Evolutionary conservation across 92 coral and sea anemone species (phyloP), one percentile per base, ranked within the genome.

Genomic region (Parazoanthus darwini): DNA sequence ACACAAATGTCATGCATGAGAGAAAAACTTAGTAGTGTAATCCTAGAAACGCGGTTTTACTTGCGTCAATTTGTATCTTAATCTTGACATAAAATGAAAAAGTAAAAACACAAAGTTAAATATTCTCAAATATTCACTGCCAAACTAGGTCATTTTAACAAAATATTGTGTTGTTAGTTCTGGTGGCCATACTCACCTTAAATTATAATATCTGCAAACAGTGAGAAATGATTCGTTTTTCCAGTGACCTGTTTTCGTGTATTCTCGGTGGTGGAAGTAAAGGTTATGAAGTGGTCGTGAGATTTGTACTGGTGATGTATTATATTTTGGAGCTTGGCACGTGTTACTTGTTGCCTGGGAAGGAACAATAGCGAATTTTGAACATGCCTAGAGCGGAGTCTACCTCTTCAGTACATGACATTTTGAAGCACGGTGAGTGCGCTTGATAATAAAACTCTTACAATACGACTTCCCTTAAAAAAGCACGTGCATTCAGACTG

Each of bases 401-500:
- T 85, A 81, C 8, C 87, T 50, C 91, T 72, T 85, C 84, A 80
- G 75, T 88, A 51, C 88, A 42, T 80, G 89, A 89, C 78, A 87
- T 87, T 89, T 81, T 68, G 84, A 86, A 92, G 90, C 91, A 92
- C 84, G 74, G 81, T 22, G 82, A 86, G 79, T 38, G 35, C 74
- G 42, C 39, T 56, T 33, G 42, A 88, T 94, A 93, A 94, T 93
- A 89, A 81, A 76, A 35, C 90, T 42, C 77, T 88, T 86, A 88
- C 94, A 92, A 94, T 95, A 91, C 86, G 91, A 91, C 88, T 94
- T 91, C 93, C 86, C 90, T 89, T 78, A 80, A 56, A 83, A 91
- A 89, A 92, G 88, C 98, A 94, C 98, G 96, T 94, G 98, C 74
- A 93, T 82, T 87, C 65, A 81, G 56, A 77, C 70, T 90, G 87